These are phyloP conservation scores for Timema cristinae DNA, from an alignment of 2,888 invertebrate genomes.

Conservation along the genomic window DNA sequence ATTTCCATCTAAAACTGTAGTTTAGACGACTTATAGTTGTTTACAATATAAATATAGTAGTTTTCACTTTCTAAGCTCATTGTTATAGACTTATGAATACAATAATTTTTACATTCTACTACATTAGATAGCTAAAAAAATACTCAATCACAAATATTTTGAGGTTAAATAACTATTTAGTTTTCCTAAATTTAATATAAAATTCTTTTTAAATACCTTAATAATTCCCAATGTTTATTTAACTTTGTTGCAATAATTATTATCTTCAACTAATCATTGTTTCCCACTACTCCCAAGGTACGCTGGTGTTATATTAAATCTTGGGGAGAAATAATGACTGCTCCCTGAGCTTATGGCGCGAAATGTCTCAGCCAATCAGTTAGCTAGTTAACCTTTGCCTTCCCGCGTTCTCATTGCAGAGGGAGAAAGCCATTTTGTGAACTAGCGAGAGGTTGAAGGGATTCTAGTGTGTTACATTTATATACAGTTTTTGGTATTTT, in stretches of 20 bases:
- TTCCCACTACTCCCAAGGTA: constrained; percentile 21
- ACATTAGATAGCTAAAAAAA: no score
- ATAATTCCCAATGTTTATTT: neutral
- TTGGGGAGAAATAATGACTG: constrained; percentile 31
- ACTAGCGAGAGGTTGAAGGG: constrained; percentile 27
- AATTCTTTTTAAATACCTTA: neutral
- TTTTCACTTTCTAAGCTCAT: no score
- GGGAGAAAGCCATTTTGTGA: constrained; percentile 35
- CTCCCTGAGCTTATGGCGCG: constrained; percentile 30
- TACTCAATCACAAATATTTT: no score
- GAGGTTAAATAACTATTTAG: no score
- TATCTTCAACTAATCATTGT: neutral
- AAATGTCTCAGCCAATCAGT: constrained; percentile 27
- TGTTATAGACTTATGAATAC: no score
- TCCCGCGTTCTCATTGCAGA: constrained; percentile 25
- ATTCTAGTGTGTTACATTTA: neutral
- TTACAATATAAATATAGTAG: no score
- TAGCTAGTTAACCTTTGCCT: constrained; percentile 17
- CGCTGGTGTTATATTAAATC: constrained; percentile 6
- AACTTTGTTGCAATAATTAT: neutral
- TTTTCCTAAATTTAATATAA: neutral
- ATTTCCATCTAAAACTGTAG: no score
- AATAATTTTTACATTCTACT: no score
- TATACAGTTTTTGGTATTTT: neutral
- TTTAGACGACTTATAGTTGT: no score